phyloP scores from a whole-genome alignment of 2,888 invertebrate species.

The Chrysomela aeneicollis region DNA sequence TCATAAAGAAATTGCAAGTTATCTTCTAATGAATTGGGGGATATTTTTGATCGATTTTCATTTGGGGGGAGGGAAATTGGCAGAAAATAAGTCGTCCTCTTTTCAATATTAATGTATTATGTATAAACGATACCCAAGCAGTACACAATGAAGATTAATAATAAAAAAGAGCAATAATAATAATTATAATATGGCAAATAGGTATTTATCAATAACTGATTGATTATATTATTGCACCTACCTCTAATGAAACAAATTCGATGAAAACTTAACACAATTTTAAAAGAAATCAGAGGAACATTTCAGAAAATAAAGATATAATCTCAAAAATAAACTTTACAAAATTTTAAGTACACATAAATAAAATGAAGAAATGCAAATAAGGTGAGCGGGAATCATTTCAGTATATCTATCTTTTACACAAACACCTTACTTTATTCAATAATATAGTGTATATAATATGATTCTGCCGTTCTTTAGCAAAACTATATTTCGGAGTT shows the following conservation, averaged over 20 bases:
- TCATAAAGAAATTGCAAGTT: too few species aligned
- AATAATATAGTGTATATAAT: slow-evolving; percentile 57
- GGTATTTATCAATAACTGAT: slow-evolving; percentile 57
- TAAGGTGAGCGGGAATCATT: slow-evolving; percentile 43
- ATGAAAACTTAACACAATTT: slow-evolving; percentile 55
- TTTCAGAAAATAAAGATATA: slow-evolving; percentile 54
- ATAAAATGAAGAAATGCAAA: slow-evolving; percentile 53
- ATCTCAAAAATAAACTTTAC: slow-evolving; percentile 44
- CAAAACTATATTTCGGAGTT: slow-evolving; percentile 60
- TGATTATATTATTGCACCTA: slow-evolving; percentile 62
- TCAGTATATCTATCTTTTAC: slow-evolving; percentile 48
- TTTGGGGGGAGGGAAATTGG: not conserved
- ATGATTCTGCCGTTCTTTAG: slow-evolving; percentile 58
- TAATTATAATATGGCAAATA: slow-evolving; percentile 63
- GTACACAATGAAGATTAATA: slow-evolving; percentile 61
- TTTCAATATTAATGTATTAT: slow-evolving; percentile 61
- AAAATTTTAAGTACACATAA: slow-evolving; percentile 44
- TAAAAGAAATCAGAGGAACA: slow-evolving; percentile 58
- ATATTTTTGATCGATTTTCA: too few species aligned
- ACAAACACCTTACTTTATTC: slow-evolving; percentile 58
- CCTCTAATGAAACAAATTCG: slow-evolving; percentile 56
- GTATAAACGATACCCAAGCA: slow-evolving; percentile 64
- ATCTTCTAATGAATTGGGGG: too few species aligned
- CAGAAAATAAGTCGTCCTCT: not conserved
- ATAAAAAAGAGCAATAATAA: slow-evolving; percentile 49